A percentile compares a stretch with the other conserved stretches of the same genome.
Conservation (phyloP, 2,113 vertebrate species). For the Columbina picui region DNA sequence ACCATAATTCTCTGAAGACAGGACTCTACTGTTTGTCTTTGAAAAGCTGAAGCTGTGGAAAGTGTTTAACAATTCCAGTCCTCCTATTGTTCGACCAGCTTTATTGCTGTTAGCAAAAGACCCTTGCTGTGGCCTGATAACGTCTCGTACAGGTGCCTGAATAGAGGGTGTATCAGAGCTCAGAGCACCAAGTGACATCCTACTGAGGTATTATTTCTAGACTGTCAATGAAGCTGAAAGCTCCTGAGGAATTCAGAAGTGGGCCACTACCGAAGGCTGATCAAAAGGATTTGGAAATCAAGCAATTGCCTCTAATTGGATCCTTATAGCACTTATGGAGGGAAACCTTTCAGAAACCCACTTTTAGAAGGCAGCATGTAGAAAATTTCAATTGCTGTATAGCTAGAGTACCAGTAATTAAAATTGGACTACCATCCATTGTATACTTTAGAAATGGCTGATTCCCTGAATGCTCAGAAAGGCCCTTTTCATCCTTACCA, state of each 20-base stretch:
- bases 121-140: conserved; percentile 54
- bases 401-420: conserved; percentile 58
- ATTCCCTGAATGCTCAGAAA: neutral
- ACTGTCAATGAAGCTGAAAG: conserved; percentile 45
- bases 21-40: neutral
- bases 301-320: conserved; percentile 61
- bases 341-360: conserved; percentile 34
- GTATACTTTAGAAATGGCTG: conserved; percentile 1
- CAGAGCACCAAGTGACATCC: conserved; percentile 32
- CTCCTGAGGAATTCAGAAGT: conserved; percentile 41
- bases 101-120: conserved; percentile 39
- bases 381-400: conserved; percentile 30
- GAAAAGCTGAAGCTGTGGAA: conserved; percentile 29
- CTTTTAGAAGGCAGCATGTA: neutral
- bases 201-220: conserved; percentile 35
- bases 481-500: conserved; percentile 18
- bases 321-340: conserved; percentile 23
- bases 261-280: conserved; percentile 29
- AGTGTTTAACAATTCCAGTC: conserved; percentile 39
- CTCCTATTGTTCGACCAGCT: neutral
- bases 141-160: conserved; percentile 36
- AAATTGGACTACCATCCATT: conserved; percentile 43
- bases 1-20: neutral
- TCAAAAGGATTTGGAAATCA: conserved; percentile 64
- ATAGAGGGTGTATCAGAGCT: conserved; percentile 47